phyloP scores from a whole-genome alignment of 2,888 invertebrate genomes.

The Epistrophe grossulariae region DNA sequence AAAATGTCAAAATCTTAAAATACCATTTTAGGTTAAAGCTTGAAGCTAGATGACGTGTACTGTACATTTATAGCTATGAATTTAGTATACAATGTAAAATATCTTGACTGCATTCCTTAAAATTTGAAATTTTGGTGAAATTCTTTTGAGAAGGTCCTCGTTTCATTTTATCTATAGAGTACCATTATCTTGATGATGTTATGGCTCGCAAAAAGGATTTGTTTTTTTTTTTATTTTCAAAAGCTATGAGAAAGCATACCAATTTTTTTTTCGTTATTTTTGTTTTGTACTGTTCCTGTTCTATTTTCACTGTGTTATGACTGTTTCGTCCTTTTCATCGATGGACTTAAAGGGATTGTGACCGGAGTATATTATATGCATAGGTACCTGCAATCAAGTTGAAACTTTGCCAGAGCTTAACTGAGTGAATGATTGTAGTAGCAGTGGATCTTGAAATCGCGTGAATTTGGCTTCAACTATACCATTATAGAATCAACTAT shows the following conservation, averaged over 20 bases:
- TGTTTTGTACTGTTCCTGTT: slow-evolving; percentile 17
- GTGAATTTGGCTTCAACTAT: slow-evolving; percentile 55
- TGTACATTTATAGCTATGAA: no score
- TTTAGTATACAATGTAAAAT: not conserved
- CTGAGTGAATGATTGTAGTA: slow-evolving; percentile 35
- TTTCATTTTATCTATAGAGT: slow-evolving; percentile 27
- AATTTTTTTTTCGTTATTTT: slow-evolving; percentile 10
- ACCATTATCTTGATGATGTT: slow-evolving; percentile 66
- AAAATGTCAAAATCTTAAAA: no score
- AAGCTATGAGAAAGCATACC: slow-evolving; percentile 33
- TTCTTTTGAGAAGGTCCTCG: not conserved
- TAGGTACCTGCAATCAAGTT: slow-evolving; percentile 52
- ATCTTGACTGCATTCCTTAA: not conserved
- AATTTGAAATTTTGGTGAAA: slow-evolving; percentile 12
- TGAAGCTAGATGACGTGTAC: no score
- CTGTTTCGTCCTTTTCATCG: slow-evolving; percentile 48
- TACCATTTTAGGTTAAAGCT: no score
- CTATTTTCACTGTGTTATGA: slow-evolving; percentile 52
- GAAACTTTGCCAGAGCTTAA: slow-evolving; percentile 39
- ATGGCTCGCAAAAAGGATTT: slow-evolving; percentile 59
- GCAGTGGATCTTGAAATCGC: slow-evolving; percentile 53
- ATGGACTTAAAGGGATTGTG: slow-evolving; percentile 55
- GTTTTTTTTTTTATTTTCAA: slow-evolving; percentile 26
- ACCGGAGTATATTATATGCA: not conserved
- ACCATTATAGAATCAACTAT: not conserved